Percentiles rank a stretch among this genome's conserved stretches.
Conservation (phyloP, 2,113 vertebrate genomes). For the Eulemur macaco region DNA sequence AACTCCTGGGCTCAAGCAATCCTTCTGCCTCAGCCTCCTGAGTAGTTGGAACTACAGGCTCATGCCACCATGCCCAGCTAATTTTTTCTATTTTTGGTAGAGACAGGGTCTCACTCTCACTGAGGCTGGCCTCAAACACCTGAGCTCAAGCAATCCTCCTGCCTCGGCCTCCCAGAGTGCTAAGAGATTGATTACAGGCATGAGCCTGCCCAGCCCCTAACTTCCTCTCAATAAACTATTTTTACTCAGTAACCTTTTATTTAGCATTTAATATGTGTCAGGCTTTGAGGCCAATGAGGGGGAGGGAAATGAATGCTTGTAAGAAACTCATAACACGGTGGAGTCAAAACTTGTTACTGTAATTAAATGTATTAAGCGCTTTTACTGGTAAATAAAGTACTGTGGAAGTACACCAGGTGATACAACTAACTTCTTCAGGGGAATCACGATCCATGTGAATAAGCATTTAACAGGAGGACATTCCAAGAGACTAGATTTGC, state of each 20-base stretch:
- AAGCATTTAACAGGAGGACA: not conserved
- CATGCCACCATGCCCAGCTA: too few relatives aligned
- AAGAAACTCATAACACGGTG: not conserved
- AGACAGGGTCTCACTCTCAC: too few relatives aligned
- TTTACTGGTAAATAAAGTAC: not conserved
- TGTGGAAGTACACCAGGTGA: not conserved
- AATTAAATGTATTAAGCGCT: conserved; percentile 13
- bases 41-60: too few relatives aligned
- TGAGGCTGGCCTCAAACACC: too few relatives aligned
- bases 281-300: not conserved
- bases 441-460: not conserved
- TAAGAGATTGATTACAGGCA: too few relatives aligned
- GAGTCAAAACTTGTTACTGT: not conserved
- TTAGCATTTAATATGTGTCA: conserved; percentile 22
- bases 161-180: too few relatives aligned
- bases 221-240: conserved; percentile 26
- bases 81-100: too few relatives aligned
- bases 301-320: not conserved
- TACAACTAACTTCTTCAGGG: not conserved
- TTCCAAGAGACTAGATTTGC: not conserved
- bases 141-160: too few relatives aligned
- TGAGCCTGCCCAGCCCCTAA: not conserved
- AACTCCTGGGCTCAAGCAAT: too few relatives aligned
- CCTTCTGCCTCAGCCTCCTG: too few relatives aligned
- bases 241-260: conserved; percentile 8